Evolutionary conservation across 53 echinoderm and acorn worm species (phyloP), one percentile per base, ranked within the genome.

Genomic region (Arbacia lixula): DNA sequence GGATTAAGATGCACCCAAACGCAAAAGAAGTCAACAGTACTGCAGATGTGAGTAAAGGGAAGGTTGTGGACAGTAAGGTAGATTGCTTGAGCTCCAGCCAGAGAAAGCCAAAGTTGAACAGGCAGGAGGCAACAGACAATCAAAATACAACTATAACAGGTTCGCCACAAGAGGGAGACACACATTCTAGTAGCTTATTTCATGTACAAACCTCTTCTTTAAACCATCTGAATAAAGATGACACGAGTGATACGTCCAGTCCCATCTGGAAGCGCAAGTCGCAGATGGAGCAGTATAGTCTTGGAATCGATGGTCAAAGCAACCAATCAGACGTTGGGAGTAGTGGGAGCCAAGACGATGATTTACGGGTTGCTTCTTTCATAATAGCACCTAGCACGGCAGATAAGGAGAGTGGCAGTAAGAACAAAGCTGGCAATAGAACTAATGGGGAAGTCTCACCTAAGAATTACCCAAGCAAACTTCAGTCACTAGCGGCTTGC

Each of bases 241-340:
- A 77, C 58, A 35, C 32, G 28, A 32, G 42, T 46, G 82, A 81
- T 33, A n/a, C 33, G 8, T 81, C 62, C 20, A 63, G 65, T 81
- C 82, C 82, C 3, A 51, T 81, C 8, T 81, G 82, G 82, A 81
- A 81, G 43, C 50, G 82, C 10, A 81, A 81, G 33, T 81, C 82
- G 28, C 82, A 81, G 49, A 63, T 81, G 82, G 82, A 81, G 50
- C 29, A 6, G 16, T 40, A 41, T 46, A 81, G 31, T 29, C 37
- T 58, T 25, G 31, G 3, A 54, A 55, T 21, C 4, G 56, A 76
- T 1, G 69, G 49, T 21, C 53, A 55, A 37, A 54, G 76, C 3
- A 56, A 51, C 14, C 37, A 58, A 1, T 5, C 33, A 17, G n/a
- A 63, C 30, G 63, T 46, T 4, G 82, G 63, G 19, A 40, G 9